phyloP scores from a whole-genome alignment of 2,797 vertebrate genomes.

The Austrolebias charrua region DNA sequence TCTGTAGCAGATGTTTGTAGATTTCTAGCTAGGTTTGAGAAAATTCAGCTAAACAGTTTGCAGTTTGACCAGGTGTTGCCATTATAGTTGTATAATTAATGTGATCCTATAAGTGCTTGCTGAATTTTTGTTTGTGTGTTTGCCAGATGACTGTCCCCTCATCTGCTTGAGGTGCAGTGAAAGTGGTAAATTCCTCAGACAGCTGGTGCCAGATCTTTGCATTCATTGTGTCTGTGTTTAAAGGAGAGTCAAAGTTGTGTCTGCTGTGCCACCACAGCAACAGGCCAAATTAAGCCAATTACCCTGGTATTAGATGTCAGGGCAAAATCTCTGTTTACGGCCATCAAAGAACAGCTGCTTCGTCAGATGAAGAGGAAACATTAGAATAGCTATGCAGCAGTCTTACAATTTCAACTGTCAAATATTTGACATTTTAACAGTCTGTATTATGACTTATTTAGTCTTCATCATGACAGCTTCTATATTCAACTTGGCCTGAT shows the following conservation, averaged over 20 bases:
- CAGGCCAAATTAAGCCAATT: conserved; percentile 56
- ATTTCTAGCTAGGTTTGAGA: neutral
- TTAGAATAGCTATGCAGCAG: conserved; percentile 48
- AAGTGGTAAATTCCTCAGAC: conserved; percentile 77
- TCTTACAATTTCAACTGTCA: conserved; percentile 36
- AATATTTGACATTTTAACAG: conserved; percentile 44
- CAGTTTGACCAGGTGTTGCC: conserved; percentile 12
- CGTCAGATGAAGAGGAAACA: conserved; percentile 54
- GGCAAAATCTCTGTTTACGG: conserved; percentile 40
- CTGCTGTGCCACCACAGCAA: conserved; percentile 33
- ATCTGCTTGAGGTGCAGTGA: conserved; percentile 66
- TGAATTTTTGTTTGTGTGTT: conserved; percentile 36
- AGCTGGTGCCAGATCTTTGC: conserved; percentile 80
- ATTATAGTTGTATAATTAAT: conserved; percentile 10
- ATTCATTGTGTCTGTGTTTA: conserved; percentile 51
- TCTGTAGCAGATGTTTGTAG: neutral
- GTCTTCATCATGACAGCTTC: conserved; percentile 34
- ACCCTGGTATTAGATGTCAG: conserved; percentile 58
- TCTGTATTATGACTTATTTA: conserved; percentile 57
- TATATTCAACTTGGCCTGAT: conserved; percentile 39
- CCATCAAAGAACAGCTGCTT: conserved; percentile 68
- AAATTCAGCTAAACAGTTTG: conserved; percentile 2
- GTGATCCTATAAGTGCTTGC: conserved; percentile 23
- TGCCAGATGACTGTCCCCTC: conserved; percentile 33
- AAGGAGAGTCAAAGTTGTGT: conserved; percentile 46